Base-by-base conservation (phyloP, 53 echinoderm and acorn worm genomes). In the Mesocentrotus franciscanus region DNA sequence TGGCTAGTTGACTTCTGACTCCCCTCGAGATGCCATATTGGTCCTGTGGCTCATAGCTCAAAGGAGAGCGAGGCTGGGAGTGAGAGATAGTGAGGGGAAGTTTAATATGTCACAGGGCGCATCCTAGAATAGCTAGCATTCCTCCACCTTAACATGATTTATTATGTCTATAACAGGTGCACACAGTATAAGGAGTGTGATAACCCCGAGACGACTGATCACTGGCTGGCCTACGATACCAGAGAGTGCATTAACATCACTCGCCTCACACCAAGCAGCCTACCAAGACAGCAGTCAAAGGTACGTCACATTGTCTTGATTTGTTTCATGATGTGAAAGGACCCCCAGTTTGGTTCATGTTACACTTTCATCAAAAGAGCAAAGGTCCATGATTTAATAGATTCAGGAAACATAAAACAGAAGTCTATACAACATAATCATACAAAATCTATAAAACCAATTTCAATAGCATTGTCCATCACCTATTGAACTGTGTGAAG, bases 91-190 rank as follows among this genome's bases (percentile, higher is more conserved):
- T 14, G 57, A 76, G 12, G 33, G 32, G 11, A 22, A 87, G 87
- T 87, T 87, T 87, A 87, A 87, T 87, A 87, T 87, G 87, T 87
- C 87, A 87, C 56, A 56, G 58, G 87, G 87, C 87, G 87, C 87
- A 56, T 87, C 87, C 87, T n/a, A 87, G 87, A 87, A 87, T 87
- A 87, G 87, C 87, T 56, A 13, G 87, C 87, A 87, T 87, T n/a
- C 87, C 87, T 87, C 87, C 58, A 87, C 66, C 91, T 61, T 91
- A 91, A 91, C 66, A 66, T 91, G 91, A 91, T 91, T 91, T 91
- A 91, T 91, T 91, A 56, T 92, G 71, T 92, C 92, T 93, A 61
- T 81, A 93, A 93, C 93, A 93, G 93, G 93, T 93, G 93, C 81
- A 93, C 93, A 17, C 32, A 61, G 93, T 93, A 79, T 59, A 27